These are phyloP conservation scores for Trissoscelio sp. DNA, from an alignment of 2,888 invertebrate species.

Conservation along the genomic window DNA sequence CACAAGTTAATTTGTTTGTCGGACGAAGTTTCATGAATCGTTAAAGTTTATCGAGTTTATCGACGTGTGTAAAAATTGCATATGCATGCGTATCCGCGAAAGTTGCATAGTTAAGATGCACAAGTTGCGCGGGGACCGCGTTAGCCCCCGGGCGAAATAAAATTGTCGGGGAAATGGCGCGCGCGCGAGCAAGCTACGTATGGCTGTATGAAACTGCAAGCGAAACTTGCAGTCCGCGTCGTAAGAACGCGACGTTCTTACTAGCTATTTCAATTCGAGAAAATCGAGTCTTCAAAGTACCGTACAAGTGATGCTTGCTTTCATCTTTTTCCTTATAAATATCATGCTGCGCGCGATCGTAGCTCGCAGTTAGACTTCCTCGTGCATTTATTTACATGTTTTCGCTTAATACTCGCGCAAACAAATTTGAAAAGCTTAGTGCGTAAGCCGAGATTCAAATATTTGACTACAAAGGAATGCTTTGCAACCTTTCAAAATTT, in stretches of 20 bases:
- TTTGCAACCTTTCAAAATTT: neutral
- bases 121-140: slow-evolving; percentile 37
- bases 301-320: slow-evolving; percentile 42
- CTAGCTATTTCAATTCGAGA: slow-evolving; percentile 52
- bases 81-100: slow-evolving; percentile 50
- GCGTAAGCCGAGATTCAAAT: slow-evolving; percentile 14
- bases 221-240: slow-evolving; percentile 34
- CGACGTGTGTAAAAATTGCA: slow-evolving; percentile 52
- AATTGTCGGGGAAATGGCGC: slow-evolving; percentile 52
- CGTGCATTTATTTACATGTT: slow-evolving; percentile 43
- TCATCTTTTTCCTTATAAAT: slow-evolving; percentile 52
- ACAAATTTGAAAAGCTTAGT: slow-evolving; percentile 26
- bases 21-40: slow-evolving; percentile 39
- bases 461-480: slow-evolving; percentile 5
- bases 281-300: slow-evolving; percentile 56
- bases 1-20: slow-evolving; percentile 26
- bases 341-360: slow-evolving; percentile 30
- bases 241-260: slow-evolving; percentile 42
- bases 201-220: slow-evolving; percentile 32
- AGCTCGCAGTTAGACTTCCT: slow-evolving; percentile 10
- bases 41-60: slow-evolving; percentile 51
- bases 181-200: slow-evolving; percentile 23
- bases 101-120: slow-evolving; percentile 58
- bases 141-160: slow-evolving; percentile 51
- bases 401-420: slow-evolving; percentile 30